These are phyloP conservation scores for Popillia japonica DNA, from an alignment of 1,140 invertebrate species.

Conservation along the genomic window DNA sequence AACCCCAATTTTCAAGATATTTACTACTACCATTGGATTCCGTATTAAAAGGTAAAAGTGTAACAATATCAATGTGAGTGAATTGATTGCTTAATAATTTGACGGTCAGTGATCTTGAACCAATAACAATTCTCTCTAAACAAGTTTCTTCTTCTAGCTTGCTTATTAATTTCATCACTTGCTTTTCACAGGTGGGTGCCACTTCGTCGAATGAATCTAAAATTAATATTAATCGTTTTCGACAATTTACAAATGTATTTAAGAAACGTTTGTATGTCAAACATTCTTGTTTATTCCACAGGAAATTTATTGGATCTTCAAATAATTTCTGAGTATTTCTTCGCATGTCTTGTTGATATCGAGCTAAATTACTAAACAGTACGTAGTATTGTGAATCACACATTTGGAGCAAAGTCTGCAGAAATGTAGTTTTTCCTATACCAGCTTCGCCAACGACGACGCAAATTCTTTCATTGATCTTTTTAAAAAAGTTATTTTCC, in stretches of 20 bases:
- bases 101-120: background rate
- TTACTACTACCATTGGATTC: background rate
- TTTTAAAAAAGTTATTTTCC: background rate
- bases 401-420: background rate
- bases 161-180: background rate
- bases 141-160: background rate
- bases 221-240: background rate
- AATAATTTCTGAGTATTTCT: background rate
- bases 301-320: background rate
- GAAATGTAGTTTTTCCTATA: background rate
- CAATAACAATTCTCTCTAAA: background rate
- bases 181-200: background rate
- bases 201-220: slow-evolving; percentile 8
- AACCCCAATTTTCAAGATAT: background rate
- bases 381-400: background rate
- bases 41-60: background rate
- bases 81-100: background rate
- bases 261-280: background rate
- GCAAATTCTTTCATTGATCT: background rate
- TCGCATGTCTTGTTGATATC: background rate
- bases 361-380: background rate
- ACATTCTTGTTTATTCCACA: background rate
- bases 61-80: background rate
- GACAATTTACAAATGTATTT: background rate
- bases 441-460: background rate